These are phyloP conservation scores for Oscheius sp. DNA, from an alignment of 2,888 invertebrate species.

Conservation along the genomic window DNA sequence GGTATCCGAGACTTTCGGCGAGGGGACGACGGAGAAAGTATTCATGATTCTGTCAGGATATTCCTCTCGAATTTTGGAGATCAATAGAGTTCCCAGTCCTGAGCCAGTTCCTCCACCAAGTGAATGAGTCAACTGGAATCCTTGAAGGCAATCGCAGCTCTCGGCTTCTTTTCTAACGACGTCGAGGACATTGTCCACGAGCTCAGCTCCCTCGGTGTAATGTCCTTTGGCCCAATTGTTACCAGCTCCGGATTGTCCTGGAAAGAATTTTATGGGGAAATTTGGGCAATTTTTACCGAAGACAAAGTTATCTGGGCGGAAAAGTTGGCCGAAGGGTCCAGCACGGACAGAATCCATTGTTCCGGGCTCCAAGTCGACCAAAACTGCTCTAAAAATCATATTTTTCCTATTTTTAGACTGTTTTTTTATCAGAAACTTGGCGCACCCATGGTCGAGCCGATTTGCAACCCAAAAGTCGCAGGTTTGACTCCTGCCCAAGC, in stretches of 20 bases:
- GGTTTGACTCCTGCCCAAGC: no score
- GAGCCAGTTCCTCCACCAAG: constrained; percentile 88
- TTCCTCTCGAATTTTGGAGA: constrained; percentile 95
- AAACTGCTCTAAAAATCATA: constrained; percentile 81
- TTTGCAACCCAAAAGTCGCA: no score
- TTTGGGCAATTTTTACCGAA: constrained; percentile 80
- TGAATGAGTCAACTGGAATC: constrained; percentile 88
- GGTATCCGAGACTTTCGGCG: constrained; percentile 81
- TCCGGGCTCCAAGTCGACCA: constrained; percentile 94
- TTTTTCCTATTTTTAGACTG: neutral
- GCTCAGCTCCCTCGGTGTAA: constrained; percentile 86
- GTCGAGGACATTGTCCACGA: constrained; percentile 78
- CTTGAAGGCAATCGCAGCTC: constrained; percentile 74
- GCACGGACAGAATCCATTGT: constrained; percentile 96
- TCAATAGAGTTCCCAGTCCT: constrained; percentile 89
- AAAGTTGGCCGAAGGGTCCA: constrained; percentile 89
- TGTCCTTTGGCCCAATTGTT: constrained; percentile 92
- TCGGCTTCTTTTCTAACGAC: constrained; percentile 79
- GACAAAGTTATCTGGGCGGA: constrained; percentile 89
- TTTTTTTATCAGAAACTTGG: no score
- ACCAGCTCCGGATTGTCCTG: constrained; percentile 77
- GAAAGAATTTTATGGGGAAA: no score
- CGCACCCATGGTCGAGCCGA: no score
- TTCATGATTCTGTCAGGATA: constrained; percentile 98
- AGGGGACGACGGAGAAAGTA: constrained; percentile 92